Percentiles rank a stretch among this genome's conserved stretches.
These are phyloP conservation scores for Epistrophella euchroma DNA, from an alignment of 2,888 invertebrate genomes.

Conservation along the genomic window DNA sequence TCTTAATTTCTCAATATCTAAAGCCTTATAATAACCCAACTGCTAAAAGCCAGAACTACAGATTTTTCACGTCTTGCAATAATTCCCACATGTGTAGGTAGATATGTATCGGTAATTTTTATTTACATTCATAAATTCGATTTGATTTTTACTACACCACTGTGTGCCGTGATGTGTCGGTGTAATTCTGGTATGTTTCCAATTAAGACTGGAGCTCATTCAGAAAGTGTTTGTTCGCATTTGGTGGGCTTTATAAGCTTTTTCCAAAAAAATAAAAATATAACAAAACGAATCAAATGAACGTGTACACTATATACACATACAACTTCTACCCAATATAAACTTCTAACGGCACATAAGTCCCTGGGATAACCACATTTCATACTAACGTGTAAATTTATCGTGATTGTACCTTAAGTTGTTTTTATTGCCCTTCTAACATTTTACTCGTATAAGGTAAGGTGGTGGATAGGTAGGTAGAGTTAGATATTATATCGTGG, in stretches of 20 bases:
- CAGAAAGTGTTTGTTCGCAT: constrained; percentile 46
- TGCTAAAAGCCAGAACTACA: background rate
- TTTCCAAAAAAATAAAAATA: constrained; percentile 33
- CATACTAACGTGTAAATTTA: constrained; percentile 74
- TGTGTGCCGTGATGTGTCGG: constrained; percentile 3
- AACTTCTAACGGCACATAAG: constrained; percentile 36
- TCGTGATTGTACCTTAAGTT: constrained; percentile 73
- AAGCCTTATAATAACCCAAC: background rate
- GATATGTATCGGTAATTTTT: constrained; percentile 20
- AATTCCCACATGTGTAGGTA: constrained; percentile 51
- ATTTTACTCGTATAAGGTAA: constrained; percentile 8
- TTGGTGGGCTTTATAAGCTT: constrained; percentile 40
- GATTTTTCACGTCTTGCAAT: constrained; percentile 49
- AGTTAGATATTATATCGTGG: constrained; percentile 32
- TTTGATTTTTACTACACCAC: constrained; percentile 13
- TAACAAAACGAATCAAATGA: constrained; percentile 36
- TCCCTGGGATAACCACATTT: constrained; percentile 68
- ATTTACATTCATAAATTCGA: constrained; percentile 61
- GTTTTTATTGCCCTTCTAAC: constrained; percentile 71
- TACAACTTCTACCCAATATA: constrained; percentile 1
- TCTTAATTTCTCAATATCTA: constrained; percentile 32
- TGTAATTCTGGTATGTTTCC: constrained; percentile 32
- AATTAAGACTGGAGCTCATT: constrained; percentile 29
- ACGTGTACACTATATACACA: background rate
- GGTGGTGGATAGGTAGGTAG: too few relatives aligned